phyloP scores from a whole-genome alignment of 2,113 vertebrate genomes.

The Tichodroma muraria region DNA sequence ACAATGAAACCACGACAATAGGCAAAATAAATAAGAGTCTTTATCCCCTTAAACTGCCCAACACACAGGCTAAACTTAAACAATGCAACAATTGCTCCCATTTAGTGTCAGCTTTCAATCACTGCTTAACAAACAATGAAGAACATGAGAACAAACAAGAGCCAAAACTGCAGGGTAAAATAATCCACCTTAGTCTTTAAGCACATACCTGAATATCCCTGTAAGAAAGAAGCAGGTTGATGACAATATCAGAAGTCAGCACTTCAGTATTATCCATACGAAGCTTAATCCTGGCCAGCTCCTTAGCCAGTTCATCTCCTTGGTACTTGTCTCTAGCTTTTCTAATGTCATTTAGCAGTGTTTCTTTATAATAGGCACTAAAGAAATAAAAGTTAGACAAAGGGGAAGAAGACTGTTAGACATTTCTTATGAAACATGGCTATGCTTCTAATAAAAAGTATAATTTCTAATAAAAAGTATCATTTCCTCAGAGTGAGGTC shows the following conservation, averaged over 20 bases:
- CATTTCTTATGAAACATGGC: not conserved
- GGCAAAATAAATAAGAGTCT: not conserved
- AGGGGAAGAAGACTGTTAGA: not conserved
- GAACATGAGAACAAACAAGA: not conserved
- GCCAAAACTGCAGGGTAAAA: not conserved
- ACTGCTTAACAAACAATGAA: not conserved
- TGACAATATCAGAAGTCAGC: conserved; percentile 90
- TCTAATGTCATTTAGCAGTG: conserved; percentile 88
- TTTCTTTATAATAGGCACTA: conserved; percentile 88
- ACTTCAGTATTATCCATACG: conserved; percentile 90
- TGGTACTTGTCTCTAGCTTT: conserved; percentile 92
- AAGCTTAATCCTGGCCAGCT: conserved; percentile 88
- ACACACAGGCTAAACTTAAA: not conserved
- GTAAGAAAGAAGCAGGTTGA: conserved; percentile 94
- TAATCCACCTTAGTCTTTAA: not conserved
- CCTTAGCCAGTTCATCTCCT: conserved; percentile 89
- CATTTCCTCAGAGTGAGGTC: not conserved
- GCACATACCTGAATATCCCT: conserved; percentile 90
- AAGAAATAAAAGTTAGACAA: not conserved
- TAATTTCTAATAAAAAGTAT: not conserved
- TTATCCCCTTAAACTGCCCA: not conserved
- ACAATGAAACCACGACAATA: too few relatives aligned
- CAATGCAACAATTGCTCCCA: not conserved
- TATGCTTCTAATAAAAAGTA: not conserved
- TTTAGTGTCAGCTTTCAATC: not conserved